These are phyloP conservation scores for Acholoe squamosa DNA, from an alignment of 2,888 invertebrate genomes.

Conservation along the genomic window DNA sequence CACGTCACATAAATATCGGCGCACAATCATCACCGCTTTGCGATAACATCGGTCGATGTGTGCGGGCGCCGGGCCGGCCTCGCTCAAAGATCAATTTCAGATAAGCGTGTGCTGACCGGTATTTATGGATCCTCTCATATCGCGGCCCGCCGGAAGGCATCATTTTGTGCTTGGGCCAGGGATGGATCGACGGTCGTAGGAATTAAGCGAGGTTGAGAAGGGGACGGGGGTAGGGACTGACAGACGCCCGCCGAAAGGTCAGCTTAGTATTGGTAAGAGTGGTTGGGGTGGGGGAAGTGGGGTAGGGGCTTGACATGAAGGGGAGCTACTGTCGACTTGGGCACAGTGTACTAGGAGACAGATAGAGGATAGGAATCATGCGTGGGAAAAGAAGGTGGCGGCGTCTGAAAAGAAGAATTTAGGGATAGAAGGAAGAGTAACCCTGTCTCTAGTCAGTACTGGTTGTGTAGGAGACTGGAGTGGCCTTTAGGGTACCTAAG, in stretches of 20 bases:
- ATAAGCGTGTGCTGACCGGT: slow-evolving; percentile 50
- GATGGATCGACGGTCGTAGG: not conserved
- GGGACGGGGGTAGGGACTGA: not conserved
- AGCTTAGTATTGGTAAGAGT: not conserved
- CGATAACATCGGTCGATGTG: slow-evolving; percentile 44
- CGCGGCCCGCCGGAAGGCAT: slow-evolving; percentile 25
- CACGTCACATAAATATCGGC: slow-evolving; percentile 43
- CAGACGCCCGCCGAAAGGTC: not conserved
- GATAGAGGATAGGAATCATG: too few species aligned
- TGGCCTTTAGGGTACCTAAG: not conserved
- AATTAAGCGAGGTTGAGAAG: not conserved
- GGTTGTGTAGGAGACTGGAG: not conserved
- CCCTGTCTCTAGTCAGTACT: not conserved
- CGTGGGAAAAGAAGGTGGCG: too few species aligned
- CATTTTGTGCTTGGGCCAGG: not conserved
- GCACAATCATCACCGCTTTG: slow-evolving; percentile 48
- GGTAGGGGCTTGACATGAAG: not conserved
- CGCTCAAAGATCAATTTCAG: slow-evolving; percentile 45
- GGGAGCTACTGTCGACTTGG: not conserved
- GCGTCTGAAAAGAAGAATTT: not conserved
- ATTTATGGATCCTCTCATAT: slow-evolving; percentile 53
- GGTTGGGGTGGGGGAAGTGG: slow-evolving; percentile 1
- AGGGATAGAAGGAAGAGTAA: not conserved
- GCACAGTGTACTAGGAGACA: too few species aligned
- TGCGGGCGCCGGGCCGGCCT: slow-evolving; percentile 20